Evolutionary conservation across 2,113 vertebrate species (phyloP), one percentile per base, ranked within the genome.

Genomic region (Silurus meridionalis): DNA sequence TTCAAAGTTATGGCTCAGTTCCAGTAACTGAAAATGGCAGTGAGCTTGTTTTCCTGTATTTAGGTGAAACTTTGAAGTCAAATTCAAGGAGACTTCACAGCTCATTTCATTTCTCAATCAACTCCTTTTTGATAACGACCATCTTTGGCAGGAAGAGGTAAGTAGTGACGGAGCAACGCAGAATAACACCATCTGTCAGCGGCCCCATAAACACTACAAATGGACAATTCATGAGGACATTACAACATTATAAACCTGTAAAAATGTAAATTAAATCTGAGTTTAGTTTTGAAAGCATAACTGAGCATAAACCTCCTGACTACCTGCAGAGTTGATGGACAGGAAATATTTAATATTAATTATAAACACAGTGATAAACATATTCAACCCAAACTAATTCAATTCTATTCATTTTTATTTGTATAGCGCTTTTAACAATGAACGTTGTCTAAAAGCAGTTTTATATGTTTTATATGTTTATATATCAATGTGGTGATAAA

Each of bases 71-170:
- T 90, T 90, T 88, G 83, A 90, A 87, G 86, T 84, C 67, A 63
- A 88, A 87, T 88, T 90, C 89, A 90, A 90, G 87, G 89, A 89
- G 80, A 90, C 85, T 87, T 87, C 79, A 89, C 83, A 89, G 83
- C 85, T 89, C 63, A 80, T 89, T 87, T 89, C 6, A 66, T 89
- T 89, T 87, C 86, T 83, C 86, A 75, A 77, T 87, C 72, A 80
- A 50, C 67, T 85, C 55, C 57, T 84, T 84, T 86, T 25, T 74
- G 83, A 81, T 66, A 60, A 66, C 25, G 69, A 74, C 64, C 79
- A 85, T 89, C 64, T 87, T 85, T 77, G 81, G 64, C 63, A 75
- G 72, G 69, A 79, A 87, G 86, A 72, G 86, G 64, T 85, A 81
- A 85, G 83, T 80, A 21, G 86, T 83, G 80, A 50, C 83, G 71